Conservation (phyloP, 1,140 invertebrate species). For the Neotoxoptera formosana region DNA sequence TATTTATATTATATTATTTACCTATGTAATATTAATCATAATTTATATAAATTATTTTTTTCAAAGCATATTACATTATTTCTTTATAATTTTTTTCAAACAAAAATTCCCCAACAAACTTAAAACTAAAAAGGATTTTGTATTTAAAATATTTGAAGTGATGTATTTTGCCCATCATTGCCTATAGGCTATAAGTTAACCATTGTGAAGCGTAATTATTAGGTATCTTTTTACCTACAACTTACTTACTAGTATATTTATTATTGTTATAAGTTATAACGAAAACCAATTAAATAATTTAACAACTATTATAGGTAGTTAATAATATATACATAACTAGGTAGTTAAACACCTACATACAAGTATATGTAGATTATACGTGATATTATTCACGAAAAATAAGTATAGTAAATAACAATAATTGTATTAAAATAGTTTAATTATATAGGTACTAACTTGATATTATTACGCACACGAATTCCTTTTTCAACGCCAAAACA, state of each 20-base stretch:
- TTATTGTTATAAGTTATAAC: neutral
- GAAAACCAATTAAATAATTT: neutral
- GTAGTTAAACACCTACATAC: neutral
- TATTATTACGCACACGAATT: neutral
- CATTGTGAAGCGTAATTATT: too few species aligned
- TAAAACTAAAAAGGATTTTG: too few species aligned
- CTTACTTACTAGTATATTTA: neutral
- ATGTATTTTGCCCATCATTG: too few species aligned
- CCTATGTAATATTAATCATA: too few species aligned
- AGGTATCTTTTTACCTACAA: neutral
- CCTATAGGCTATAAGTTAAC: too few species aligned
- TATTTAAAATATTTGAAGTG: too few species aligned
- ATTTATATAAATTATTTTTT: too few species aligned
- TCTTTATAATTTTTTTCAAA: too few species aligned
- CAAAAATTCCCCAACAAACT: too few species aligned
- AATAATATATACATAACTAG: neutral
- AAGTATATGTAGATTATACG: neutral
- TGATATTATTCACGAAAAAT: neutral
- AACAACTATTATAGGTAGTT: neutral
- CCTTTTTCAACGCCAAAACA: neutral
- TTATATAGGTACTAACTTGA: neutral
- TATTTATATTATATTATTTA: too few species aligned
- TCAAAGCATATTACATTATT: too few species aligned
- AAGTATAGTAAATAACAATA: neutral
- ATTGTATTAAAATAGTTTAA: neutral